phyloP scores from a whole-genome alignment of 2,888 invertebrate genomes.

The Coremacera marginata region DNA sequence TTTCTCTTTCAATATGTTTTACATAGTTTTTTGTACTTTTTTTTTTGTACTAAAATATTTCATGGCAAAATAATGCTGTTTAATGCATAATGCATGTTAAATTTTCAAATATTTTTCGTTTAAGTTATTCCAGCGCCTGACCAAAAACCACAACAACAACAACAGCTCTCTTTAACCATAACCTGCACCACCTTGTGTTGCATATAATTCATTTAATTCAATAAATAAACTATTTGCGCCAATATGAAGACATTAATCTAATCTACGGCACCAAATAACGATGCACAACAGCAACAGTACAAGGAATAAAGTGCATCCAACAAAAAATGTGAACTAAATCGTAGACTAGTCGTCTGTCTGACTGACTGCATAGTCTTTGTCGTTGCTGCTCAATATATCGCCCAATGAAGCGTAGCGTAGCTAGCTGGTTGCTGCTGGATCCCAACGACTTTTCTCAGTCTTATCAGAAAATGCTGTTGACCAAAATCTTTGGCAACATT shows the following conservation, averaged over 20 bases:
- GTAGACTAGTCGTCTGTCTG: not conserved
- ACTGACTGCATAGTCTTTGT: not conserved
- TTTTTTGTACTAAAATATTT: not conserved
- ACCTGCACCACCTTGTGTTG: slow-evolving; percentile 8
- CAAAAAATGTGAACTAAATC: not conserved
- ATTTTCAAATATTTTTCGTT: not conserved
- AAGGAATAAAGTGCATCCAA: not conserved
- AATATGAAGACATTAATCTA: slow-evolving; percentile 44
- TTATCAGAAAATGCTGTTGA: slow-evolving; percentile 12
- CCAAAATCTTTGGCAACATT: slow-evolving; percentile 20
- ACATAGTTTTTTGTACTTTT: not conserved
- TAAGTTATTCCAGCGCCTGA: slow-evolving; percentile 8
- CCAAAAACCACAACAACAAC: not conserved
- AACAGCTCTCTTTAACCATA: not conserved
- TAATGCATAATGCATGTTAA: slow-evolving; percentile 22
- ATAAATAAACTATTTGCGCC: slow-evolving; percentile 42
- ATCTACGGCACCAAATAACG: not conserved
- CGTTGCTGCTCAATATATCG: not conserved
- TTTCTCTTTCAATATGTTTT: slow-evolving; percentile 20
- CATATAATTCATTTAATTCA: slow-evolving; percentile 41
- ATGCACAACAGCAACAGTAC: not conserved
- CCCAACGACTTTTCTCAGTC: not conserved
- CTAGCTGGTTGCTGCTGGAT: not conserved
- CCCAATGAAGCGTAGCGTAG: not conserved
- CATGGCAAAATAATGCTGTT: not conserved